Conservation (phyloP, 2,113 vertebrate genomes). For the Oncorhynchus tshawytscha region DNA sequence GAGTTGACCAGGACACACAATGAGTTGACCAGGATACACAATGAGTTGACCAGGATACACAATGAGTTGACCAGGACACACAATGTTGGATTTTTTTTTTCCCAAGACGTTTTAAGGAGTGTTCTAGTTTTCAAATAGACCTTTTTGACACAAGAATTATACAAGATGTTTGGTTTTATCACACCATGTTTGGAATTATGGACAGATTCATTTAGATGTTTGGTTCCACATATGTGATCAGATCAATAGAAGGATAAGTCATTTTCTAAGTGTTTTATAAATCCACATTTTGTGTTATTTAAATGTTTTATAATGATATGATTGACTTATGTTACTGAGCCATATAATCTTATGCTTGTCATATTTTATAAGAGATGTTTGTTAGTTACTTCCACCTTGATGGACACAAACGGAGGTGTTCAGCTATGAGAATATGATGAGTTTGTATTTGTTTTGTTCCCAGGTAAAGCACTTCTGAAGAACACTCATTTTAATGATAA, state of each 20-base stretch:
- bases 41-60: no score
- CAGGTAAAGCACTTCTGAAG: neutral
- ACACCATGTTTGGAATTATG: neutral
- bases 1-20: no score
- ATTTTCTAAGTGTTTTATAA: neutral
- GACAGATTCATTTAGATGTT: neutral
- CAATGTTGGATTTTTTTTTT: no score
- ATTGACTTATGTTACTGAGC: neutral
- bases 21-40: no score
- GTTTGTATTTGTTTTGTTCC: no score
- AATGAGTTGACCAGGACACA: no score
- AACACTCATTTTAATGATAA: neutral
- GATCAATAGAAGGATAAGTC: no score
- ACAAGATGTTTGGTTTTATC: neutral
- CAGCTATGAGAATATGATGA: neutral
- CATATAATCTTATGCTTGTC: neutral
- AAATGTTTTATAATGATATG: neutral
- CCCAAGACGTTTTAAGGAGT: no score
- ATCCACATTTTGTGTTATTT: neutral
- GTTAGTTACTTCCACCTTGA: neutral
- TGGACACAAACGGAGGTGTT: slow-evolving; percentile 6
- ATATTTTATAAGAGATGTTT: neutral
- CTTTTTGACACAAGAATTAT: no score
- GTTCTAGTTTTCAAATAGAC: no score
- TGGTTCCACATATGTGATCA: no score